phyloP scores from a whole-genome alignment of 1,140 invertebrate species.

The Wasmannia auropunctata region DNA sequence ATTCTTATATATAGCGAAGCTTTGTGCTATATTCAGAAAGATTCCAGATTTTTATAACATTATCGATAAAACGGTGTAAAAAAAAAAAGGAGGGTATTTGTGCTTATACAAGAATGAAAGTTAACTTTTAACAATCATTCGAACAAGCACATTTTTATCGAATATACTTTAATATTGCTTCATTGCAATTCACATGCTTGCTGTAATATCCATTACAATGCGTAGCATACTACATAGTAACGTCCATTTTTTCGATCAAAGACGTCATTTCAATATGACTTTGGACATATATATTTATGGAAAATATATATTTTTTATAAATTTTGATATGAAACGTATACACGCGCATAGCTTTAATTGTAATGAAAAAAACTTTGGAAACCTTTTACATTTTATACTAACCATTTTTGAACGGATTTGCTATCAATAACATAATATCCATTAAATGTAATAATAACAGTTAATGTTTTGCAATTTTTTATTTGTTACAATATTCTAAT shows the following conservation, averaged over 20 bases:
- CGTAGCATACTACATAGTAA: neutral
- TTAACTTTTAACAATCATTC: neutral
- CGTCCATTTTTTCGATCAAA: constrained; percentile 51
- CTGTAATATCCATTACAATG: constrained; percentile 40
- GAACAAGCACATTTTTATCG: neutral
- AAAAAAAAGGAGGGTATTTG: neutral
- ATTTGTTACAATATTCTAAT: constrained; percentile 27
- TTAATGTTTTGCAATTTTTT: constrained; percentile 36
- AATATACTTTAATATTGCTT: constrained; percentile 44
- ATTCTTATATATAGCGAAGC: neutral
- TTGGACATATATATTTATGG: constrained; percentile 44
- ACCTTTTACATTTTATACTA: constrained; percentile 62
- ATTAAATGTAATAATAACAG: constrained; percentile 36
- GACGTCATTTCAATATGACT: constrained; percentile 27
- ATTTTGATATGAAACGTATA: constrained; percentile 64
- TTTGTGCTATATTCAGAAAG: neutral
- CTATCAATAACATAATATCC: constrained; percentile 21
- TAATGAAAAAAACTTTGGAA: constrained; percentile 54
- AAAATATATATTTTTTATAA: constrained; percentile 68
- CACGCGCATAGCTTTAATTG: constrained; percentile 19
- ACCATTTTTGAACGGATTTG: constrained; percentile 48
- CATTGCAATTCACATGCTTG: constrained; percentile 20
- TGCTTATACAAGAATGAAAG: constrained; percentile 6
- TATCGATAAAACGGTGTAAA: neutral
- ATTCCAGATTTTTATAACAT: constrained; percentile 15